These are phyloP conservation scores for Calcarius lapponicus DNA, from an alignment of 2,797 vertebrate species.

Conservation along the genomic window DNA sequence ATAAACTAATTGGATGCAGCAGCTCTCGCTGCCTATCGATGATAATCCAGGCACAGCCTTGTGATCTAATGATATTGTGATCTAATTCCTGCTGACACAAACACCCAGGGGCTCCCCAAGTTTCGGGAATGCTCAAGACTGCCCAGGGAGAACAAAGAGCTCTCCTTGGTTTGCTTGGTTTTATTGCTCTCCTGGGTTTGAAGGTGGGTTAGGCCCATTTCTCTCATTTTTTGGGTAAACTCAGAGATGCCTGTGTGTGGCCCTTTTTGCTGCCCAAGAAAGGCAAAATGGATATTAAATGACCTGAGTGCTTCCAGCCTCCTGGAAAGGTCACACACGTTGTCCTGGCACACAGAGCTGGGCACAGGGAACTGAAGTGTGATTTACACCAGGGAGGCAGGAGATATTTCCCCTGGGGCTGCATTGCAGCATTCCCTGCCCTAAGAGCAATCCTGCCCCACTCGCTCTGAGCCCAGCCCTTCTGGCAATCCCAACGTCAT, in stretches of 20 bases:
- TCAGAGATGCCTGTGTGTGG: neutral
- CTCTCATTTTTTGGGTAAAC: accelerated
- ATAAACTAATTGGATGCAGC: neutral
- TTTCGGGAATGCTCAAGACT: neutral
- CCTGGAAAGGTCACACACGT: accelerated
- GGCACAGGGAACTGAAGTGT: accelerated
- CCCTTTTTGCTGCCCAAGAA: neutral
- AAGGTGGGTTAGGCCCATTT: neutral
- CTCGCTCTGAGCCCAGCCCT: accelerated
- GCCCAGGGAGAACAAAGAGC: neutral
- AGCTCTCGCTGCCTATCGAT: neutral
- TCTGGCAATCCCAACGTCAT: neutral
- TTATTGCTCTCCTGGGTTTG: neutral
- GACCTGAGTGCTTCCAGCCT: neutral
- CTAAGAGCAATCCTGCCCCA: neutral
- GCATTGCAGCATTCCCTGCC: neutral
- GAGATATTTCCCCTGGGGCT: too few species aligned
- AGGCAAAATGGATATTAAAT: neutral
- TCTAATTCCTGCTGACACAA: neutral
- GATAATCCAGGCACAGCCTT: neutral
- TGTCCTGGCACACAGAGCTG: neutral
- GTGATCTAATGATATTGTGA: neutral
- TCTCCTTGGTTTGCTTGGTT: neutral
- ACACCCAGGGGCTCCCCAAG: neutral
- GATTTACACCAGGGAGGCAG: neutral